Evolutionary conservation across 2,113 vertebrate genomes (phyloP), one percentile per base, ranked within the genome.

Genomic region (Zootoca vivipara): DNA sequence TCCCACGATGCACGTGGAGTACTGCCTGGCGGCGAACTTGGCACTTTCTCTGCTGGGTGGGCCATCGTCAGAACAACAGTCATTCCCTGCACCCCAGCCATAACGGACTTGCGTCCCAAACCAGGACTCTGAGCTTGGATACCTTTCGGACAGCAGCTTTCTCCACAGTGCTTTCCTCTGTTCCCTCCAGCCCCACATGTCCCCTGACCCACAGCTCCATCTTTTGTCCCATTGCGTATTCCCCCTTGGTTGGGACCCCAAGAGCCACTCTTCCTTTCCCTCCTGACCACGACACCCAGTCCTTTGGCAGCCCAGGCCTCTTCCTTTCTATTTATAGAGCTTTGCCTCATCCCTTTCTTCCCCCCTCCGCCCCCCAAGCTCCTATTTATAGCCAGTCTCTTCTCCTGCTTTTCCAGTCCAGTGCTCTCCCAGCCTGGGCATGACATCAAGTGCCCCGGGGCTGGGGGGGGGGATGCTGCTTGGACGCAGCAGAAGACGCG

Each of bases 371-470:
- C 42, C 46, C 15, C 85, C 20, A 3, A 40, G 40, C 6, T 73
- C 52, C 87, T 88, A 82, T 88, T 83, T 83, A 86, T 86, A 86
- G 85, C 26, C 87, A 20, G 24, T 24, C 52, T 74, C 78, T 70
- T 64, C 85, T 75, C 56, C 79, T 77, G 73, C 75, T 28, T 86
- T 78, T 86, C 74, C 75, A 46, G 40, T 46, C 46, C 28, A 78
- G 62, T 9, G 85, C 74, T 67, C 62, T 24, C 35, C 62, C 77
- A 87, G 13, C 77, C 77, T 87, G 85, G 77, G 22, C 65, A 58
- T 56, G n/a, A 72, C 77, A 72, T 80, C 30, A 26, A 67, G 40
- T 26, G 8, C 75, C 77, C 75, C 30, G 5, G 58, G 46, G 65
- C 75, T 22, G 3, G 58, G 46, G 65, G 85, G 56, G 46, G 2